phyloP scores from a whole-genome alignment of 2,888 invertebrate genomes.

The Drosophila longiperda region DNA sequence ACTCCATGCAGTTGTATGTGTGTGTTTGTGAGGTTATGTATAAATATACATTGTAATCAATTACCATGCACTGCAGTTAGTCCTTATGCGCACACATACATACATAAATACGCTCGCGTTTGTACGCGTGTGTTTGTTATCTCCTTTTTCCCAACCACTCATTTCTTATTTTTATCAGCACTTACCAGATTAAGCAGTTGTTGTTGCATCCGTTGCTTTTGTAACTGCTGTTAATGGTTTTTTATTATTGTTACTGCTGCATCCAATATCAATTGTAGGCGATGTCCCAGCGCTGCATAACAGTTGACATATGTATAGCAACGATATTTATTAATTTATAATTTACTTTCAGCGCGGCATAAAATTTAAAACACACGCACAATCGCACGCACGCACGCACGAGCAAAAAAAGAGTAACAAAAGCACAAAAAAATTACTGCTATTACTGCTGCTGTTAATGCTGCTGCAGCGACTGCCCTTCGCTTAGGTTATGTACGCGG shows the following conservation, averaged over 20 bases:
- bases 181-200: conserved; percentile 44
- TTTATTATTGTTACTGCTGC: conserved; percentile 15
- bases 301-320: conserved; percentile 36
- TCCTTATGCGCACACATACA: neutral
- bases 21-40: conserved; percentile 4
- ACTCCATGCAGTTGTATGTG: neutral
- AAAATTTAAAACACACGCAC: conserved; percentile 10
- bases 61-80: conserved; percentile 32
- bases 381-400: neutral
- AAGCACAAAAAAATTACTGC: conserved; percentile 35
- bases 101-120: neutral
- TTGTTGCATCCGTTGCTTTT: conserved; percentile 15
- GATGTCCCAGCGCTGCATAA: conserved; percentile 54
- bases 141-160: neutral
- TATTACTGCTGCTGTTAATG: conserved; percentile 1
- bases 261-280: conserved; percentile 39
- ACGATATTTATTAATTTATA: conserved; percentile 9
- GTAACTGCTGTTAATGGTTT: conserved; percentile 16
- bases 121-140: neutral
- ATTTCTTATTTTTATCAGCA: conserved; percentile 5
- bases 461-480: conserved; percentile 42
- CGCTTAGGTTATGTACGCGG: conserved; percentile 54
- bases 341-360: conserved; percentile 22
- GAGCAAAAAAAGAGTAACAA: conserved; percentile 27
- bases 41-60: conserved; percentile 33